phyloP scores from a whole-genome alignment of 2,113 vertebrate genomes.

The Siniperca knerii region DNA sequence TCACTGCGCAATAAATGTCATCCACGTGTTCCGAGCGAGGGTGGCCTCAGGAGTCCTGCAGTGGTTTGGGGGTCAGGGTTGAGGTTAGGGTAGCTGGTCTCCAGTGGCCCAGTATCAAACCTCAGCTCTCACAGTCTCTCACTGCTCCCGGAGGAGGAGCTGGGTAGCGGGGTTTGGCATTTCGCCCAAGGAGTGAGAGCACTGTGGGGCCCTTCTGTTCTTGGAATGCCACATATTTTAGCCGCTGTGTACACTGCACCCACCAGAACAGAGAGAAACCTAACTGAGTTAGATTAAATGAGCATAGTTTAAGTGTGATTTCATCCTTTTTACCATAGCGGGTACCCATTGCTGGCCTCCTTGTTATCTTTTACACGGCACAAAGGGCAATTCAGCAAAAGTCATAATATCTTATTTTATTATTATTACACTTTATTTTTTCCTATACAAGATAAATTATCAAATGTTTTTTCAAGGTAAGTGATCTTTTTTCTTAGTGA shows the following conservation, averaged over 20 bases:
- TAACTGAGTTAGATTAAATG: conserved; percentile 24
- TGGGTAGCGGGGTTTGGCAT: conserved; percentile 18
- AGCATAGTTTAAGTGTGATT: conserved; percentile 53
- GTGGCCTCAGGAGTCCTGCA: conserved; percentile 51
- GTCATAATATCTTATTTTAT: background rate
- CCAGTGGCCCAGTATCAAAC: conserved; percentile 68
- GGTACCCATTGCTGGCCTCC: conserved; percentile 19
- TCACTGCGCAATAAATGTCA: conserved; percentile 68
- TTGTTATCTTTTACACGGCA: conserved; percentile 29
- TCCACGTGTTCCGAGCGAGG: conserved; percentile 42
- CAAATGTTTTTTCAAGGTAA: background rate
- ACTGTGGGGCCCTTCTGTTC: conserved; percentile 42
- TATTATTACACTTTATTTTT: background rate
- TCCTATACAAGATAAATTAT: conserved; percentile 8
- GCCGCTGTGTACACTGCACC: background rate
- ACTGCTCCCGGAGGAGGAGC: conserved; percentile 18
- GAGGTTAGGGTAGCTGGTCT: conserved; percentile 65
- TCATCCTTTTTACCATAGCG: conserved; percentile 36
- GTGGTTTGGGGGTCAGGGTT: conserved; percentile 71
- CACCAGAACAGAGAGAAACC: conserved; percentile 20
- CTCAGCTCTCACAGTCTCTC: conserved; percentile 45
- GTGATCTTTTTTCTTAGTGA: background rate
- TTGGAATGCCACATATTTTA: conserved; percentile 45
- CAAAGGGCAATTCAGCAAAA: conserved; percentile 13
- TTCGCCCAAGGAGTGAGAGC: conserved; percentile 28